Evolutionary conservation across 37 sponge, comb jelly and placozoan species (phyloP).

Genomic region (Axinella damicornis): DNA sequence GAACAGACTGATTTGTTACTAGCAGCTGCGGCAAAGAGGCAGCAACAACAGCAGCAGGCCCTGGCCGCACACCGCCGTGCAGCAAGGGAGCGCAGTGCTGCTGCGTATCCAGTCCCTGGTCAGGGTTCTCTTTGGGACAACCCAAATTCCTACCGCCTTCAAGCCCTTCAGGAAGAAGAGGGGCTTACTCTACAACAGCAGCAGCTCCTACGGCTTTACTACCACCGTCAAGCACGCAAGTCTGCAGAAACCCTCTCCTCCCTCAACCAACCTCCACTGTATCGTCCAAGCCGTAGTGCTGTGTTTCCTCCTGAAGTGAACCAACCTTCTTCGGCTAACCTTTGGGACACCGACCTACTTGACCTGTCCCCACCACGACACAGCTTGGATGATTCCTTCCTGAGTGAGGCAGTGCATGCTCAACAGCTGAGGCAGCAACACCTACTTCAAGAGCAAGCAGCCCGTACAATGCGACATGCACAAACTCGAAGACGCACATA

Average conservation of each 20-base stretch:
- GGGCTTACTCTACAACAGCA: neutral
- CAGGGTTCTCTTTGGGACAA: neutral
- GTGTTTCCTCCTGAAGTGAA: neutral
- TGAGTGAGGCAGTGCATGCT: conserved; percentile 5
- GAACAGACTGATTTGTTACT: too few relatives aligned
- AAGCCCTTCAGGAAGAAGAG: conserved; percentile 1
- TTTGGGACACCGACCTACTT: neutral
- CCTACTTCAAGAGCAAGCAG: neutral
- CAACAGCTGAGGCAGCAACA: neutral
- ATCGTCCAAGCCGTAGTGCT: neutral
- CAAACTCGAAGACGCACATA: neutral
- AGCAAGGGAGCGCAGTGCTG: too few relatives aligned
- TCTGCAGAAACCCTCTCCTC: conserved; percentile 41
- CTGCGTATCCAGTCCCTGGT: too few relatives aligned
- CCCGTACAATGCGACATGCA: neutral
- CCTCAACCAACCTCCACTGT: conserved; percentile 1
- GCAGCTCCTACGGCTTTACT: neutral
- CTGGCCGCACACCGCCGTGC: too few relatives aligned
- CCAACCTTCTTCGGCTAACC: neutral
- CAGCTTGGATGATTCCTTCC: conserved; percentile 16
- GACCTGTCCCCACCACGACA: neutral
- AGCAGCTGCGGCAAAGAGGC: too few relatives aligned
- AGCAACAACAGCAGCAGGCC: too few relatives aligned
- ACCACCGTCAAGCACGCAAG: neutral
- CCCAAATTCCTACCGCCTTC: neutral